Evolutionary conservation across 1,140 invertebrate species (phyloP).

Genomic region (Telenomus remus): DNA sequence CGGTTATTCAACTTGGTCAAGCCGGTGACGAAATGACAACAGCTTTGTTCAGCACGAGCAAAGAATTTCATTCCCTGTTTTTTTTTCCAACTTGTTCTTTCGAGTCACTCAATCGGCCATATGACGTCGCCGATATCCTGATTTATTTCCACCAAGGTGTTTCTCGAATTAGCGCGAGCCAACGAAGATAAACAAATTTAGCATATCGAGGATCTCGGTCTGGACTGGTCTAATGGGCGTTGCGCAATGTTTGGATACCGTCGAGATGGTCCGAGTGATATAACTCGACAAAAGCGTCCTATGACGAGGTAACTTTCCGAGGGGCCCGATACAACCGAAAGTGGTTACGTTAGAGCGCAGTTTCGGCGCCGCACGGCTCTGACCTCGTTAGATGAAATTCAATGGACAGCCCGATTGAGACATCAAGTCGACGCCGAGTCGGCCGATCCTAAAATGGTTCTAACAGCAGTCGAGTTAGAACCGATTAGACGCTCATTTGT

Average conservation of each 20-base stretch:
- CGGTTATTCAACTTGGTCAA: conserved; percentile 75
- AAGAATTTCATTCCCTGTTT: conserved; percentile 44
- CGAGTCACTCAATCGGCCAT: too few species aligned
- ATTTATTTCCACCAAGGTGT: too few species aligned
- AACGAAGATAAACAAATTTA: too few species aligned
- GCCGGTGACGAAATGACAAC: conserved; percentile 73
- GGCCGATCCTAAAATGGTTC: conserved; percentile 24
- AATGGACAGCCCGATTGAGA: conserved; percentile 42
- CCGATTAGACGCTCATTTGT: conserved; percentile 22
- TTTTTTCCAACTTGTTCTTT: background rate
- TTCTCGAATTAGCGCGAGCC: too few species aligned
- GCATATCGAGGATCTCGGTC: too few species aligned
- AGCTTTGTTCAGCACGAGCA: conserved; percentile 57
- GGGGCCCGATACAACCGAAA: conserved; percentile 63
- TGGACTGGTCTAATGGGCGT: too few species aligned
- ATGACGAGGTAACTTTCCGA: conserved; percentile 20
- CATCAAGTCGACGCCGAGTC: background rate
- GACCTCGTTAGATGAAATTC: conserved; percentile 50
- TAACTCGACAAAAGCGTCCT: conserved; percentile 62
- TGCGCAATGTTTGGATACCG: too few species aligned
- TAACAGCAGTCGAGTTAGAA: conserved; percentile 5
- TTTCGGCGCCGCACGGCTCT: conserved; percentile 51
- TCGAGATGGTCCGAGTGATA: conserved; percentile 32
- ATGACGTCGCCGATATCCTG: too few species aligned
- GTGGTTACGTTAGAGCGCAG: conserved; percentile 58